Evolutionary conservation across 2,797 vertebrate species (phyloP).

Genomic region (Ambastaia sidthimunki): DNA sequence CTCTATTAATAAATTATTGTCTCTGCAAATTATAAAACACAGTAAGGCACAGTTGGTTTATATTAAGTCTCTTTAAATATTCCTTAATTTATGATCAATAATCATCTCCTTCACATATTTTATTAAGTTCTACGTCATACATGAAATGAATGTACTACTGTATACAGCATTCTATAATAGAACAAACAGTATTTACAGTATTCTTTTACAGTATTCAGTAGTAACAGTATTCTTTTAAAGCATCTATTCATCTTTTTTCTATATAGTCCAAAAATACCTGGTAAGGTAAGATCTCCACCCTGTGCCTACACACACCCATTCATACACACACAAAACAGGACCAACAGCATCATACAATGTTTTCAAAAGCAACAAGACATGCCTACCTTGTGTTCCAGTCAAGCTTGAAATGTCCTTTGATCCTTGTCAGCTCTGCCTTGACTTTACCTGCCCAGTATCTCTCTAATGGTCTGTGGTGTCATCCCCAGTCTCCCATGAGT

Average conservation of each 20-base stretch:
- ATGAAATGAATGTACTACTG: constrained; percentile 2
- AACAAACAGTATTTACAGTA: background rate
- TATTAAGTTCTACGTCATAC: background rate
- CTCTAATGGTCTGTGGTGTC: constrained; percentile 23
- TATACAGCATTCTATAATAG: constrained; percentile 11
- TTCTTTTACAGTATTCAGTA: no score
- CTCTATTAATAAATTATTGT: background rate
- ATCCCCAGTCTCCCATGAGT: constrained; percentile 39
- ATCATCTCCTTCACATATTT: no score
- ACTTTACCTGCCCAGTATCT: constrained; percentile 26
- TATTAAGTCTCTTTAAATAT: background rate
- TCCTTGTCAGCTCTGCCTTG: constrained; percentile 18
- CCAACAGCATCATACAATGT: constrained; percentile 18
- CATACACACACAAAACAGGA: constrained; percentile 16
- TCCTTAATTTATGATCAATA: background rate
- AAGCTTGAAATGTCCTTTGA: constrained; percentile 21
- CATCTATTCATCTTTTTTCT: constrained; percentile 29
- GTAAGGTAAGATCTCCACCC: constrained; percentile 27
- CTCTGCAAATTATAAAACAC: background rate
- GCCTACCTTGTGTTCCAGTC: constrained; percentile 44
- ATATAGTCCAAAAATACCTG: constrained; percentile 47
- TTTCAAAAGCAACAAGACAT: background rate
- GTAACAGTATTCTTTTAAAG: constrained; percentile 32
- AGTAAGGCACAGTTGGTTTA: background rate
- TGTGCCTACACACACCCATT: constrained; percentile 19